phyloP scores from a whole-genome alignment of 2,888 invertebrate species.

The Macaria liturata region DNA sequence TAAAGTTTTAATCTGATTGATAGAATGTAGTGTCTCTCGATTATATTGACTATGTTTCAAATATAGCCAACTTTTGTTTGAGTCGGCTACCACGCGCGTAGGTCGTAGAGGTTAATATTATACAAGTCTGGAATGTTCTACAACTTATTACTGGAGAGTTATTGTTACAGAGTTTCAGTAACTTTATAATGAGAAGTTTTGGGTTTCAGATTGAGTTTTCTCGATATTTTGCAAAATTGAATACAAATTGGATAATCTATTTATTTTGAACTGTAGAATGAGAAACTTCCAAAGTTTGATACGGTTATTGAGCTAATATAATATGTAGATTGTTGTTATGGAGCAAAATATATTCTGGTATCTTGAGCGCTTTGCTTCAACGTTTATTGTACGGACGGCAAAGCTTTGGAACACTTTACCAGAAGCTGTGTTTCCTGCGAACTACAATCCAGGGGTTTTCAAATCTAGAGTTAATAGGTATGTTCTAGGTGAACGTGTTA shows the following conservation, averaged over 20 bases:
- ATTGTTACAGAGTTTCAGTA: constrained; percentile 4
- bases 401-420: no score
- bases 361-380: no score
- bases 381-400: no score
- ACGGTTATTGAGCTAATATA: no score
- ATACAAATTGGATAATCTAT: background rate
- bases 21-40: background rate
- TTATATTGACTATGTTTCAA: background rate
- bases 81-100: constrained; percentile 10
- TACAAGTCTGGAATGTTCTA: background rate
- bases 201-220: background rate
- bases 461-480: no score
- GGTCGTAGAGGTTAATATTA: constrained; percentile 12
- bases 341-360: no score
- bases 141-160: constrained; percentile 10
- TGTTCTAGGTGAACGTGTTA: no score
- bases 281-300: no score
- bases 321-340: no score
- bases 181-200: constrained; percentile 6
- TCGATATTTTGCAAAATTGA: constrained; percentile 1
- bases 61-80: constrained; percentile 5
- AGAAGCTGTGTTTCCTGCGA: no score
- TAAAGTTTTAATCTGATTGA: background rate
- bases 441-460: no score
- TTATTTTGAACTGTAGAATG: no score